Conservation (phyloP, 2,888 invertebrate genomes). For the Euplagia quadripunctaria region DNA sequence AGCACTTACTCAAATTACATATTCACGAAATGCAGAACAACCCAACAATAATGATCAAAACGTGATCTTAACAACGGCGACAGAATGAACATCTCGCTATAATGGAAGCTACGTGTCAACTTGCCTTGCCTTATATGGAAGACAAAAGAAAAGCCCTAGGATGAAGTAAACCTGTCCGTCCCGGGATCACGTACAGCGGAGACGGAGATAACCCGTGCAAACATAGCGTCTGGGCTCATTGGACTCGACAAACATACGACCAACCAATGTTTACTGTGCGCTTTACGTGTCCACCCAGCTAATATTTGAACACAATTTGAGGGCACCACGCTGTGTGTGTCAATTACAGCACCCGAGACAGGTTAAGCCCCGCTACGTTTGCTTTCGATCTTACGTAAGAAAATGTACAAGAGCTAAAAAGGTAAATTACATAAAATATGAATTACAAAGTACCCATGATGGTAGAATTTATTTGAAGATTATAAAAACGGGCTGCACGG, state of each 20-base stretch:
- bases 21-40: slow-evolving; percentile 24
- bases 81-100: slow-evolving; percentile 45
- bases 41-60: slow-evolving; percentile 24
- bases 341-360: slow-evolving; percentile 67
- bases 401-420: slow-evolving; percentile 13
- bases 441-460: slow-evolving; percentile 60
- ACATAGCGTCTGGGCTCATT: slow-evolving; percentile 69
- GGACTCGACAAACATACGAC: slow-evolving; percentile 74
- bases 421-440: slow-evolving; percentile 46
- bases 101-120: slow-evolving; percentile 66
- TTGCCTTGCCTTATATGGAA: slow-evolving; percentile 60
- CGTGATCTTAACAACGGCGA: slow-evolving; percentile 37
- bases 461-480: slow-evolving; percentile 53
- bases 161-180: slow-evolving; percentile 57
- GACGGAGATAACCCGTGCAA: slow-evolving; percentile 69
- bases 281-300: slow-evolving; percentile 69
- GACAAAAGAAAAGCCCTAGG: slow-evolving; percentile 62
- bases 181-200: slow-evolving; percentile 68
- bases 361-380: slow-evolving; percentile 56
- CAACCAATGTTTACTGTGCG: slow-evolving; percentile 72
- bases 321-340: slow-evolving; percentile 75
- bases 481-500: slow-evolving; percentile 58
- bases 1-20: slow-evolving; percentile 11
- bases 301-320: slow-evolving; percentile 85
- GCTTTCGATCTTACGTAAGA: slow-evolving; percentile 47